Conservation (phyloP, 2,888 invertebrate species). For the Limenitis camilla region DNA sequence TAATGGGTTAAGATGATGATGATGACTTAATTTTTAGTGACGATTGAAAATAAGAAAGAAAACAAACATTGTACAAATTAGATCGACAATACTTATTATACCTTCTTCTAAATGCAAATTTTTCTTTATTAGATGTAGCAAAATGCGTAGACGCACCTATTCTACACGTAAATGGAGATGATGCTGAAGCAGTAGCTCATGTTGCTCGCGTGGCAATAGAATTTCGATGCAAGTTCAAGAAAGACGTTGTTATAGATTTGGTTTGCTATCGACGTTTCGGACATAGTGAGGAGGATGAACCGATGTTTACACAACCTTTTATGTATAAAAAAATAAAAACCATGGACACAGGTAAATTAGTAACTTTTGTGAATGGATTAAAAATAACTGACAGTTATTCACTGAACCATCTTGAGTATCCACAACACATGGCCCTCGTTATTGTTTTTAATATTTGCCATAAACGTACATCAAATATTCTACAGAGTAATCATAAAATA, state of each 20-base stretch:
- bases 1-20: too few species aligned
- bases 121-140: conserved; percentile 78
- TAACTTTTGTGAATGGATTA: not conserved
- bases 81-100: not conserved
- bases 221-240: conserved; percentile 90
- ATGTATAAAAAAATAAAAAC: conserved; percentile 92
- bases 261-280: conserved; percentile 91
- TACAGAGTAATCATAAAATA: not conserved
- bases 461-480: not conserved
- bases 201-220: conserved; percentile 92
- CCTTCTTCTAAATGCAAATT: not conserved
- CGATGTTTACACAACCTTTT: conserved; percentile 94
- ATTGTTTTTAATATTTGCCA: not conserved
- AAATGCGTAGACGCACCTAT: conserved; percentile 94
- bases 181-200: conserved; percentile 92
- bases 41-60: too few species aligned
- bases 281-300: conserved; percentile 96
- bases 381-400: too few species aligned
- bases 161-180: conserved; percentile 95
- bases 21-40: too few species aligned
- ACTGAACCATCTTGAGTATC: not conserved
- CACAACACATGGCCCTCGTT: not conserved
- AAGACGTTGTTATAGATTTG: conserved; percentile 89
- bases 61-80: too few species aligned
- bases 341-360: conserved; percentile 65